phyloP scores from a whole-genome alignment of 2,888 invertebrate species.

The Diarsia dahlii region DNA sequence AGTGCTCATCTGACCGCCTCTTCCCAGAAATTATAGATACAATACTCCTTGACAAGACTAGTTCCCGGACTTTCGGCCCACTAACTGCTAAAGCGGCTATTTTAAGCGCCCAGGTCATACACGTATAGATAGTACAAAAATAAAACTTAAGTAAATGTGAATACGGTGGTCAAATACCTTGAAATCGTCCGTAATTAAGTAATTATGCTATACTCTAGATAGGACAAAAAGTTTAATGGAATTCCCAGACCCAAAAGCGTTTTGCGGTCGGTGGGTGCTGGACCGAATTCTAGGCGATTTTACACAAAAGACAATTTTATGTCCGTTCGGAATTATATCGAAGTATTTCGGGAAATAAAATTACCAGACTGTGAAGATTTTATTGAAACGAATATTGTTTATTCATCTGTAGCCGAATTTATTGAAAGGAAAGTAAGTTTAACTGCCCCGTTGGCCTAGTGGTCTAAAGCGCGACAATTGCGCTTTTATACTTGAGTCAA shows the following conservation, averaged over 20 bases:
- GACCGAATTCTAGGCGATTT: slow-evolving; percentile 48
- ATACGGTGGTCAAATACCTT: slow-evolving; percentile 23
- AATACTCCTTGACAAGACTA: too few species aligned
- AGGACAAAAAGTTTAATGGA: slow-evolving; percentile 62
- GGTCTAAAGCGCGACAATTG: not conserved
- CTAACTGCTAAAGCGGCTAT: not conserved
- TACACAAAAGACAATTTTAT: slow-evolving; percentile 43
- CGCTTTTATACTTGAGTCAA: too few species aligned
- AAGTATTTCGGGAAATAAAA: slow-evolving; percentile 20
- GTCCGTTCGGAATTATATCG: slow-evolving; percentile 5
- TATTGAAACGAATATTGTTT: slow-evolving; percentile 5
- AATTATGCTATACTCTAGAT: slow-evolving; percentile 53
- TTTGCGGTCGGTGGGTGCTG: slow-evolving; percentile 54
- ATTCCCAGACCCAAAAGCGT: slow-evolving; percentile 48
- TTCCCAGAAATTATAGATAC: too few species aligned
- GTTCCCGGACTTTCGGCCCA: too few species aligned
- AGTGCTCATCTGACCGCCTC: too few species aligned
- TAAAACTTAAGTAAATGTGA: not conserved
- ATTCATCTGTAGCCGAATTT: not conserved
- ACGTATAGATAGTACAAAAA: not conserved
- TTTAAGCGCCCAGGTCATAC: not conserved
- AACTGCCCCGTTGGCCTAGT: not conserved
- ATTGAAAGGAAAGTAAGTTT: not conserved
- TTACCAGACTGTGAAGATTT: not conserved
- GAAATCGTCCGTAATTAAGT: slow-evolving; percentile 56